A percentile compares a stretch with the other conserved stretches of the same genome.
phyloP scores from a whole-genome alignment of 1,140 invertebrate genomes.

The Pteromalus puparum region DNA sequence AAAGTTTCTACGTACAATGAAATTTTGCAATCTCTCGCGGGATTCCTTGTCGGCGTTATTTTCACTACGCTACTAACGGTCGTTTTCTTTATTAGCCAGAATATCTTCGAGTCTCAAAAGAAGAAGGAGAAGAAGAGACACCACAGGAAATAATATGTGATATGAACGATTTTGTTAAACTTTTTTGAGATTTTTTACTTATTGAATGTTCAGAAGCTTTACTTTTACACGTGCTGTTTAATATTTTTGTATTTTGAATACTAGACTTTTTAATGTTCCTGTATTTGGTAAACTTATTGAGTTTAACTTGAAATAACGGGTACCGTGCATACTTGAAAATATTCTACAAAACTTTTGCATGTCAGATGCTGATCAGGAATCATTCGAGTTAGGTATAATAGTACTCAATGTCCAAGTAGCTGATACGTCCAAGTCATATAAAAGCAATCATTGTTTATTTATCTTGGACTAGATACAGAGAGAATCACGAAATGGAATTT shows the following conservation, averaged over 20 bases:
- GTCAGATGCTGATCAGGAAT: too few relatives aligned
- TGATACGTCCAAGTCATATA: neutral
- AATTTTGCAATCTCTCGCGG: constrained; percentile 64
- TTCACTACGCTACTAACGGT: constrained; percentile 59
- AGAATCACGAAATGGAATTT: neutral
- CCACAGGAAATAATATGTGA: constrained; percentile 51
- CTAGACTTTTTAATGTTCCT: neutral
- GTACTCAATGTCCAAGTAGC: too few relatives aligned
- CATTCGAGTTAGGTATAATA: too few relatives aligned
- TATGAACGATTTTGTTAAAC: neutral
- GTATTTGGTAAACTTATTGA: neutral
- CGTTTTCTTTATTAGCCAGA: constrained; percentile 54
- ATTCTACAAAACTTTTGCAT: too few relatives aligned
- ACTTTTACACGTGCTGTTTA: neutral
- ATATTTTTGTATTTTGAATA: constrained; percentile 6
- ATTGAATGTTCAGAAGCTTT: neutral
- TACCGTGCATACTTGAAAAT: too few relatives aligned
- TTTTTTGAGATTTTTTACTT: neutral
- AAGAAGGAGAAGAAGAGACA: constrained; percentile 59
- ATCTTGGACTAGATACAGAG: neutral
- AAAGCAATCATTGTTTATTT: neutral
- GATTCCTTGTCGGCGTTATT: constrained; percentile 63
- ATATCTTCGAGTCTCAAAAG: constrained; percentile 49
- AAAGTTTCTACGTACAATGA: constrained; percentile 63
- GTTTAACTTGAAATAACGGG: too few relatives aligned